Percentiles rank a stretch among this genome's conserved stretches.
Conservation (phyloP, 2,797 vertebrate species). For the Coendou prehensilis region DNA sequence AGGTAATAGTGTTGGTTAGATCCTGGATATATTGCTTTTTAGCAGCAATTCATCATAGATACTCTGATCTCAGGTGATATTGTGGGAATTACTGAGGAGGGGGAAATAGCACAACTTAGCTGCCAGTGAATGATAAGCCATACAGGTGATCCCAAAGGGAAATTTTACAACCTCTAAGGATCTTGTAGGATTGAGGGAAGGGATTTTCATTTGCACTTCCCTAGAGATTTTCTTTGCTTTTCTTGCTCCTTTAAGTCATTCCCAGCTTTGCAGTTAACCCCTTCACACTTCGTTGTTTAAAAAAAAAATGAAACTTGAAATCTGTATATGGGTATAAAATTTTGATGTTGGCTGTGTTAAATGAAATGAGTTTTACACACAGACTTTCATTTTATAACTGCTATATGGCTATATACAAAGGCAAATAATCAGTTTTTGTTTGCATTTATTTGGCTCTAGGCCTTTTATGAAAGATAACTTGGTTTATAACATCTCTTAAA, state of each 20-base stretch:
- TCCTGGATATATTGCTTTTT: conserved; percentile 30
- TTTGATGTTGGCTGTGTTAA: conserved; percentile 33
- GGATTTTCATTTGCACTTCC: conserved; percentile 28
- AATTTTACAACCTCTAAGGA: not conserved
- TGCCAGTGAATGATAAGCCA: not conserved
- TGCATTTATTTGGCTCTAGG: conserved; percentile 43
- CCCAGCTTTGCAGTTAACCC: conserved; percentile 58
- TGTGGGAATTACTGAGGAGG: conserved; percentile 6
- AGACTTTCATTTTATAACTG: not conserved
- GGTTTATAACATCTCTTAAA: conserved; percentile 55
- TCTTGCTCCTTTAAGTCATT: conserved; percentile 26
- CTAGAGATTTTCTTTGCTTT: not conserved
- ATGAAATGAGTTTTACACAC: conserved; percentile 43
- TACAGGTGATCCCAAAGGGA: not conserved
- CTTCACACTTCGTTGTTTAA: conserved; percentile 30
- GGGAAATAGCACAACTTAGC: not conserved
- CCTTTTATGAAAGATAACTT: conserved; percentile 42
- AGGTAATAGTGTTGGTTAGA: not conserved
- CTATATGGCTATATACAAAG: not conserved
- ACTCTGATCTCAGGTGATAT: conserved; percentile 21
- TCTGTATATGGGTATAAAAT: not conserved
- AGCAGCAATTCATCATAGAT: not conserved
- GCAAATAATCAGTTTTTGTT: conserved; percentile 18
- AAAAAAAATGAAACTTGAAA: conserved; percentile 58
- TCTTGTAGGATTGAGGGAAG: not conserved